Percentiles rank a stretch among this genome's conserved stretches.
phyloP scores from a whole-genome alignment of 2,797 vertebrate genomes.

The Hyperoplus lanceolatus region DNA sequence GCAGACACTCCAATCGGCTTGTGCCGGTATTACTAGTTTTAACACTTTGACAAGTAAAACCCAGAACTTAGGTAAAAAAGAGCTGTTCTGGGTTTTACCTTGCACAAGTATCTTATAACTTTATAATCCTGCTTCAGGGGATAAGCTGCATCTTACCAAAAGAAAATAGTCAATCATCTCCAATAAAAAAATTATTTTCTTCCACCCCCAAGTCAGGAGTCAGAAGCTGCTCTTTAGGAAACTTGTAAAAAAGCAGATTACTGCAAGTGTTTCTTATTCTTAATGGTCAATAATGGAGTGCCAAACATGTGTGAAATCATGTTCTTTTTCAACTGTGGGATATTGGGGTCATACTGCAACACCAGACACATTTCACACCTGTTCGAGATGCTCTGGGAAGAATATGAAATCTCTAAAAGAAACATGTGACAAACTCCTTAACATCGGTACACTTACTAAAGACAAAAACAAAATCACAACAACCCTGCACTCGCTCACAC shows the following conservation, averaged over 20 bases:
- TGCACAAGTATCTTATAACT: conserved; percentile 10
- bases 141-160: conserved; percentile 14
- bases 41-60: conserved; percentile 14
- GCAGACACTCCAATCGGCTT: conserved; percentile 6
- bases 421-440: conserved; percentile 8
- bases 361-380: conserved; percentile 4
- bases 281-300: conserved; percentile 15
- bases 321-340: background rate
- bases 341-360: conserved; percentile 2
- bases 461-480: conserved; percentile 33
- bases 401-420: conserved; percentile 33
- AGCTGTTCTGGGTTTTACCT: conserved; percentile 20
- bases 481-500: conserved; percentile 21
- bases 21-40: background rate
- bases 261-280: conserved; percentile 10
- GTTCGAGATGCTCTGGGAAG: conserved; percentile 36
- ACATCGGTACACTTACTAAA: conserved; percentile 37
- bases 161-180: background rate
- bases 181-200: conserved; percentile 4
- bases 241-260: conserved; percentile 39
- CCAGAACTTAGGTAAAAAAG: background rate
- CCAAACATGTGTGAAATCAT: background rate
- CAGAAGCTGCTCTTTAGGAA: background rate
- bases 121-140: background rate
- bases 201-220: background rate